phyloP scores from a whole-genome alignment of 2,888 invertebrate genomes.

The Theristus sp. region DNA sequence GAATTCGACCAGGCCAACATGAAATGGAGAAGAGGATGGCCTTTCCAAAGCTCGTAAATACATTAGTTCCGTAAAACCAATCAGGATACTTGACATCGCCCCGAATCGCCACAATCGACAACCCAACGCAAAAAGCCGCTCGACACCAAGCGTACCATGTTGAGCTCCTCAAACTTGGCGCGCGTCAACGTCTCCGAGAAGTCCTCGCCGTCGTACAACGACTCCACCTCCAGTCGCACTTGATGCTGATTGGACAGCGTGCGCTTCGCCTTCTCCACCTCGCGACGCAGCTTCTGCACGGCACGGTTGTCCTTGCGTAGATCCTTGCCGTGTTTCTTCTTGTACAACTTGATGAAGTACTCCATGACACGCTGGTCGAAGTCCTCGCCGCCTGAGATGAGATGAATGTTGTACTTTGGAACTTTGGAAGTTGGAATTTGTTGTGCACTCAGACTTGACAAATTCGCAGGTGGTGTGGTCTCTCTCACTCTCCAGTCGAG shows the following conservation, averaged over 20 bases:
- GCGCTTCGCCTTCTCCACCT: slow-evolving; percentile 33
- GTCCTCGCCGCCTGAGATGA: slow-evolving; percentile 62
- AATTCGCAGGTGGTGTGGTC: no score
- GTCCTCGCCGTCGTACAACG: slow-evolving; percentile 91
- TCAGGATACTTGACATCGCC: no score
- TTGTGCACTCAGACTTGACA: not conserved
- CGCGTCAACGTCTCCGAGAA: slow-evolving; percentile 93
- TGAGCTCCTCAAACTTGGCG: slow-evolving; percentile 94
- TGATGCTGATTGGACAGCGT: slow-evolving; percentile 77
- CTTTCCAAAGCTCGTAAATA: no score
- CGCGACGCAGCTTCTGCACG: slow-evolving; percentile 32
- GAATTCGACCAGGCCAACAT: no score
- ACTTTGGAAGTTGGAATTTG: no score
- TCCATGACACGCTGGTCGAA: slow-evolving; percentile 44
- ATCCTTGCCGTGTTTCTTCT: slow-evolving; percentile 33
- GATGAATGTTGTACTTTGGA: no score
- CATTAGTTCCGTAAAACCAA: no score
- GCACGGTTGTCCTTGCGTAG: slow-evolving; percentile 30
- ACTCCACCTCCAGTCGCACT: slow-evolving; percentile 92
- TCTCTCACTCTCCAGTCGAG: no score
- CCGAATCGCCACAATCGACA: no score
- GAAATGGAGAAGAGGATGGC: no score
- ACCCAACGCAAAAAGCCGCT: no score
- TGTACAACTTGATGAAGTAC: slow-evolving; percentile 74
- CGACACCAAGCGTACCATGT: slow-evolving; percentile 68